A percentile compares a stretch with the other conserved stretches of the same genome.
These are phyloP conservation scores for Ophiothrix spiculata DNA, from an alignment of 35 echinoderm and acorn worm species.

Conservation along the genomic window DNA sequence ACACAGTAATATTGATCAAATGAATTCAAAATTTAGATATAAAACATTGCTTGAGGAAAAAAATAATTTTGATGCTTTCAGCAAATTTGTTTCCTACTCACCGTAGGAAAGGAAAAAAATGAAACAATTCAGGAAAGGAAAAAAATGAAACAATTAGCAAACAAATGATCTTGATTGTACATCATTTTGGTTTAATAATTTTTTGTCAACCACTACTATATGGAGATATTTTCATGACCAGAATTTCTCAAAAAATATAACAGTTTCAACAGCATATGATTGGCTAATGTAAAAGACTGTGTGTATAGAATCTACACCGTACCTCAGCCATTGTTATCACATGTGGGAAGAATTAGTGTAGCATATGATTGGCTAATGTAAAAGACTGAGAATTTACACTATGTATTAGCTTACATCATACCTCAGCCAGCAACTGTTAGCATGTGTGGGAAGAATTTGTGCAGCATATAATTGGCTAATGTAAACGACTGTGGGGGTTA, in stretches of 20 bases:
- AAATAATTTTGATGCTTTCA: too few species aligned
- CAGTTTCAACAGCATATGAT: slow-evolving; percentile 75
- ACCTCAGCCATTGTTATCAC: slow-evolving; percentile 84
- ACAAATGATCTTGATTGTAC: not conserved
- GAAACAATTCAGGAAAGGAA: not conserved
- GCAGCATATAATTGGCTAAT: slow-evolving; percentile 85
- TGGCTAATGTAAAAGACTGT: slow-evolving; percentile 81
- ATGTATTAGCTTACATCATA: too few species aligned
- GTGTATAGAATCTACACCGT: too few species aligned
- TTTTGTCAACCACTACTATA: too few species aligned
- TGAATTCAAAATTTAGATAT: too few species aligned
- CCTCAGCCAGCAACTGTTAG: slow-evolving; percentile 81
- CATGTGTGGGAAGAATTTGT: slow-evolving; percentile 57
- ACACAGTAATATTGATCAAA: not conserved
- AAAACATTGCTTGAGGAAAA: too few species aligned
- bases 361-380: slow-evolving; percentile 85
- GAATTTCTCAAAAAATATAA: too few species aligned
- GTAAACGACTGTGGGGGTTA: too few species aligned
- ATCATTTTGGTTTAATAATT: not conserved
- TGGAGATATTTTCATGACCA: too few species aligned
- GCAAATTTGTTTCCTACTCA: too few species aligned
- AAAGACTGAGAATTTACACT: too few species aligned
- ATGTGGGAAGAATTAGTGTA: slow-evolving; percentile 65
- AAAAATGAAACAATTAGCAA: not conserved
- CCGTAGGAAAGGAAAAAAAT: not conserved